Percentiles rank a stretch among this genome's conserved stretches.
These are phyloP conservation scores for Helicoverpa assulta DNA, from an alignment of 2,888 invertebrate genomes.

Conservation along the genomic window DNA sequence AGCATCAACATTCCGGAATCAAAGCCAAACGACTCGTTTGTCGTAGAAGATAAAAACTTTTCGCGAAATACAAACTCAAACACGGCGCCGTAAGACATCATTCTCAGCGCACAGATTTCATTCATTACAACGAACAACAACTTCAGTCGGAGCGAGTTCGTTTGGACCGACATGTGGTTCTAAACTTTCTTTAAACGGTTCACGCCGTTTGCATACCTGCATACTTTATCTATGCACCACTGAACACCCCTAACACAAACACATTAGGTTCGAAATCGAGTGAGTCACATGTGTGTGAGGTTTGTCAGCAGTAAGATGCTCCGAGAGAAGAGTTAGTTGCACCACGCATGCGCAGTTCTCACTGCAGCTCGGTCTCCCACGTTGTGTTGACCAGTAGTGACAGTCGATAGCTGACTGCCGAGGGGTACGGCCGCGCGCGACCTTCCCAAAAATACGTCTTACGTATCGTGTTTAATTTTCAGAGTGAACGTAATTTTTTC, in stretches of 20 bases:
- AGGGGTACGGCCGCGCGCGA: conserved; percentile 71
- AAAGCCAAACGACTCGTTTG: conserved; percentile 15
- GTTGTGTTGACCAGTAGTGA: conserved; percentile 73
- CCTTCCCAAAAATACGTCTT: conserved; percentile 50
- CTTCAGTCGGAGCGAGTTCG: conserved; percentile 71
- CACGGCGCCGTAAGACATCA: conserved; percentile 58
- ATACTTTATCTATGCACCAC: conserved; percentile 38
- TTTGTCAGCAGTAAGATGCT: conserved; percentile 69
- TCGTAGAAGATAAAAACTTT: conserved; percentile 45
- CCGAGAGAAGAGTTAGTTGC: conserved; percentile 77
- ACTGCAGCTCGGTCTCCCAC: conserved; percentile 83
- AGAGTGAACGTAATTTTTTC: conserved; percentile 52
- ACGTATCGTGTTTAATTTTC: conserved; percentile 59
- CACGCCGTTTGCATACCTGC: conserved; percentile 66
- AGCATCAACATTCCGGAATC: neutral
- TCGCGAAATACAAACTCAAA: conserved; percentile 56
- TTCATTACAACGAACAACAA: conserved; percentile 73
- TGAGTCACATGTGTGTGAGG: conserved; percentile 47
- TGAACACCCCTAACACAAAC: conserved; percentile 50
- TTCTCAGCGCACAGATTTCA: conserved; percentile 68
- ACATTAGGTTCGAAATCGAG: conserved; percentile 65
- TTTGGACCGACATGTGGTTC: conserved; percentile 75
- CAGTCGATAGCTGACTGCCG: conserved; percentile 82
- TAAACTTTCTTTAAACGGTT: conserved; percentile 81
- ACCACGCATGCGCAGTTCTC: conserved; percentile 81